Evolutionary conservation across 2,113 vertebrate species (phyloP).

Genomic region (Chelonoidis abingdonii): DNA sequence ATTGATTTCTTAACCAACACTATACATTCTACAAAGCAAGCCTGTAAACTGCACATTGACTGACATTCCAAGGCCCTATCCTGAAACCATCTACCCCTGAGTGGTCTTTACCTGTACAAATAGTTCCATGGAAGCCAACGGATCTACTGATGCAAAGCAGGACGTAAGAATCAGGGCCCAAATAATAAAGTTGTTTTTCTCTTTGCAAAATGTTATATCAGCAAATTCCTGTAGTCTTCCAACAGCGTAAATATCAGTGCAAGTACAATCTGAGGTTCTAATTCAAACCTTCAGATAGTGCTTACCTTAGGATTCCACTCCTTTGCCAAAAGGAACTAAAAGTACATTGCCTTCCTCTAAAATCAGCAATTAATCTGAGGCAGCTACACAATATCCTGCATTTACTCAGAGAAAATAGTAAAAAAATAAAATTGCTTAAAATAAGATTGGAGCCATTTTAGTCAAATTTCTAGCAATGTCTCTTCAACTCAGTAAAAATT

Average conservation of each 20-base stretch:
- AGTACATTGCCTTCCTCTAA: not conserved
- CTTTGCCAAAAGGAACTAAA: slow-evolving; percentile 16
- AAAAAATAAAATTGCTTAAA: slow-evolving; percentile 4
- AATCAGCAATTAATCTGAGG: not conserved
- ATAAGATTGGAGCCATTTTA: not conserved
- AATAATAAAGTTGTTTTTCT: not conserved
- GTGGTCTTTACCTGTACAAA: not conserved
- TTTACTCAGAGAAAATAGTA: not conserved
- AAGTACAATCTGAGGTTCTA: slow-evolving; percentile 18
- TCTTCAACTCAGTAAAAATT: not conserved
- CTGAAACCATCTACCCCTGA: not conserved
- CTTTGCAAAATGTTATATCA: not conserved
- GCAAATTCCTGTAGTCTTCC: not conserved
- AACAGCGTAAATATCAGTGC: not conserved
- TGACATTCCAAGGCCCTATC: not conserved
- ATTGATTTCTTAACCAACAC: not conserved
- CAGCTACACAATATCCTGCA: not conserved
- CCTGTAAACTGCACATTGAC: not conserved
- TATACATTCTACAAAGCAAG: not conserved
- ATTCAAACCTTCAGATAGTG: not conserved
- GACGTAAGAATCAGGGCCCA: not conserved
- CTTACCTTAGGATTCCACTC: not conserved
- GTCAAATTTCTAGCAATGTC: not conserved
- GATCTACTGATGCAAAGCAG: not conserved
- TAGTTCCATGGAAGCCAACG: not conserved